Evolutionary conservation across 2,888 invertebrate species (phyloP).

Genomic region (Diogma glabrata): DNA sequence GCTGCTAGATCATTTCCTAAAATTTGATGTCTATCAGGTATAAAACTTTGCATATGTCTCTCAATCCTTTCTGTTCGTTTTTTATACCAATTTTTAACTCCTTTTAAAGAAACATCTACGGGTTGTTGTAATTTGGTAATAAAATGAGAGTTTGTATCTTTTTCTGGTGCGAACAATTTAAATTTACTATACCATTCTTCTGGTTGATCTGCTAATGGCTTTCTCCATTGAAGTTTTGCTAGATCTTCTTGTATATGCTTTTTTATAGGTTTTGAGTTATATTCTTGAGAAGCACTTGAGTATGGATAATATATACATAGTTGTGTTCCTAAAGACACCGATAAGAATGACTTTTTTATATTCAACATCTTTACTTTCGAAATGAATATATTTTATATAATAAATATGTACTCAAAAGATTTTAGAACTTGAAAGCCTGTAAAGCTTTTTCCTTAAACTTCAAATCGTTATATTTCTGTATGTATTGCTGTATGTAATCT

Average conservation of each 20-base stretch:
- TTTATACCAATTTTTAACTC: conserved; percentile 46
- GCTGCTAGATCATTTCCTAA: conserved; percentile 75
- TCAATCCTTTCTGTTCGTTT: conserved; percentile 39
- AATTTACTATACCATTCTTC: conserved; percentile 47
- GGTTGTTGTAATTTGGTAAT: conserved; percentile 39
- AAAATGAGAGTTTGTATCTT: conserved; percentile 38
- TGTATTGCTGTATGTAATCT: too few species aligned
- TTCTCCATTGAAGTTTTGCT: conserved; percentile 48
- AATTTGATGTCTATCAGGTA: conserved; percentile 45
- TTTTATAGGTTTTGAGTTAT: conserved; percentile 11
- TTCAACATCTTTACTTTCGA: too few species aligned
- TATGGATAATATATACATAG: too few species aligned
- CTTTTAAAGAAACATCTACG: conserved; percentile 38
- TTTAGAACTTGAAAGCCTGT: too few species aligned
- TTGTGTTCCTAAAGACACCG: too few species aligned
- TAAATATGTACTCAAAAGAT: too few species aligned
- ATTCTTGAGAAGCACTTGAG: too few species aligned
- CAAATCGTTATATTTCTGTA: too few species aligned
- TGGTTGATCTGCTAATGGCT: conserved; percentile 45
- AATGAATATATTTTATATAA: too few species aligned
- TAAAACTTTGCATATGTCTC: conserved; percentile 46
- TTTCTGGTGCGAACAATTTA: conserved; percentile 43
- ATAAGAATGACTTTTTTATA: too few species aligned
- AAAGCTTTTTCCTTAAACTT: too few species aligned
- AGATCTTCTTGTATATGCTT: conserved; percentile 31